A percentile compares a stretch with the other conserved stretches of the same genome.
Conservation (phyloP, 2,888 invertebrate species). For the Microplitis manilae region DNA sequence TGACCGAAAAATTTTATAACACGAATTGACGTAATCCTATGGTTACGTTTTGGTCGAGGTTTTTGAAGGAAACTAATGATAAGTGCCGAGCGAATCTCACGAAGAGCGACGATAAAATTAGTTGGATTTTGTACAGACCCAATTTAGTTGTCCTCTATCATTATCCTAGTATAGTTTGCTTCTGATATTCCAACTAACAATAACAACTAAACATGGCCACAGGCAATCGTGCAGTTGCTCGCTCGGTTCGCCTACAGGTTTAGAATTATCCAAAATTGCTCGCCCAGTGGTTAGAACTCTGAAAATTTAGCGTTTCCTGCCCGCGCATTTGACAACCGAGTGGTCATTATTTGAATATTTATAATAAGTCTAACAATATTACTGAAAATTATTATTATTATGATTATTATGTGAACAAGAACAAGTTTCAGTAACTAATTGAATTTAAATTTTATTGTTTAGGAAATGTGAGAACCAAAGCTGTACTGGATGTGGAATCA, state of each 20-base stretch:
- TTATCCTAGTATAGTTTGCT: constrained; percentile 1
- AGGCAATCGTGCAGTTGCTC: constrained; percentile 40
- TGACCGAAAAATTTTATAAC: too few relatives aligned
- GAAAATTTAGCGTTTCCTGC: background rate
- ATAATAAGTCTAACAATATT: background rate
- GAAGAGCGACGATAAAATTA: constrained; percentile 7
- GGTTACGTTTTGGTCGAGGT: too few relatives aligned
- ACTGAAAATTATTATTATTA: background rate
- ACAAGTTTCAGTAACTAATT: too few relatives aligned
- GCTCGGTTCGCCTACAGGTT: background rate
- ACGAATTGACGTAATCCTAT: too few relatives aligned
- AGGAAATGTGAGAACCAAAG: constrained; percentile 89
- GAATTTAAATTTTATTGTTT: constrained; percentile 46
- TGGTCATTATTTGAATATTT: too few relatives aligned
- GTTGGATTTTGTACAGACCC: background rate
- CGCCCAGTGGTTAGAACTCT: constrained; percentile 3
- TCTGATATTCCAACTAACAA: background rate
- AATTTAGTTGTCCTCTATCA: constrained; percentile 20
- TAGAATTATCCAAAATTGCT: constrained; percentile 32
- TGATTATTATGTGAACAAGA: too few relatives aligned
- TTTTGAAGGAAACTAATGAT: background rate
- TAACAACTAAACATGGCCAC: constrained; percentile 38
- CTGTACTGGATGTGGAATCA: constrained; percentile 90
- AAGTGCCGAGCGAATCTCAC: background rate
- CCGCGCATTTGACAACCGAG: too few relatives aligned